Evolutionary conservation across 1,140 invertebrate species (phyloP).

Genomic region (Agrilus planipennis): DNA sequence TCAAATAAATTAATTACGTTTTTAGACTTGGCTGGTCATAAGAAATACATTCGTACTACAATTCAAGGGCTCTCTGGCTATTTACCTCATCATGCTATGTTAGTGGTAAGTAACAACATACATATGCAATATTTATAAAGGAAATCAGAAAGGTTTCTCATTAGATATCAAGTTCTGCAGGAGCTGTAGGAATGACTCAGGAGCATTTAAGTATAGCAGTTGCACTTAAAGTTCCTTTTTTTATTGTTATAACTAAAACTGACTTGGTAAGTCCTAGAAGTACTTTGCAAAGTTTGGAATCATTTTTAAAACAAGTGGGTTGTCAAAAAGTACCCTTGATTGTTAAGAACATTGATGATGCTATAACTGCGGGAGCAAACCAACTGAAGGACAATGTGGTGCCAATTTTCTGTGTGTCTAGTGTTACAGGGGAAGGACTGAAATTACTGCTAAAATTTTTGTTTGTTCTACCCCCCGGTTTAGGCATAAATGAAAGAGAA

Average conservation of each 20-base stretch:
- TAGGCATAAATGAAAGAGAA: conserved; percentile 57
- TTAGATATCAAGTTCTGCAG: conserved; percentile 47
- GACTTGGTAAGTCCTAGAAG: conserved; percentile 57
- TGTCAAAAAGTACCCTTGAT: conserved; percentile 46
- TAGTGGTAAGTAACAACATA: conserved; percentile 63
- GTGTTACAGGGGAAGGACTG: conserved; percentile 79
- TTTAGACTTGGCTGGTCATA: conserved; percentile 92
- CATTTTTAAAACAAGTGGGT: conserved; percentile 46
- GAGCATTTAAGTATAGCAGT: conserved; percentile 77
- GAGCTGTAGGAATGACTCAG: conserved; percentile 56
- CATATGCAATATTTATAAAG: too few species aligned
- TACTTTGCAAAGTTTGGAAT: conserved; percentile 49
- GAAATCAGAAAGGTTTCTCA: too few species aligned
- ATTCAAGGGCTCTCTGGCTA: conserved; percentile 89
- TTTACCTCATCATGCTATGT: conserved; percentile 88
- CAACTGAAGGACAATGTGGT: conserved; percentile 52
- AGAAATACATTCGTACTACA: conserved; percentile 92
- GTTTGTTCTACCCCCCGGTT: conserved; percentile 56
- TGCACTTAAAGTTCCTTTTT: conserved; percentile 79
- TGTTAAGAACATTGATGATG: conserved; percentile 57
- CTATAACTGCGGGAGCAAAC: conserved; percentile 52
- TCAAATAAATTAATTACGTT: conserved; percentile 88
- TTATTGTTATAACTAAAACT: conserved; percentile 82
- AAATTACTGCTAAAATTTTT: conserved; percentile 70
- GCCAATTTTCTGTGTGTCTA: conserved; percentile 92